A percentile compares a stretch with the other conserved stretches of the same genome.
Conservation (phyloP, 2,888 invertebrate species). For the Phortica magna region DNA sequence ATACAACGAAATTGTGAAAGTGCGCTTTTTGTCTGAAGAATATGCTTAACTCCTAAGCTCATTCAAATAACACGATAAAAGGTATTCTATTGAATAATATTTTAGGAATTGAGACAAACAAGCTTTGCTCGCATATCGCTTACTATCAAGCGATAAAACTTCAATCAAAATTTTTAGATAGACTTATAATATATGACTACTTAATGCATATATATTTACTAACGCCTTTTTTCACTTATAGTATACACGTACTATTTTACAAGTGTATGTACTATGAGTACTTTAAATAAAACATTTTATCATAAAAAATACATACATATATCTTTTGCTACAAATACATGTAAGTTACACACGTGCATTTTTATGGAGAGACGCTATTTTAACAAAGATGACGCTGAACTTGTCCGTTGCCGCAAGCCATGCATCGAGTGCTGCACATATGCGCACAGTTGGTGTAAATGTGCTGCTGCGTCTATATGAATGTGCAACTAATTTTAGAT, state of each 20-base stretch:
- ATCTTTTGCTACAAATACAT: no score
- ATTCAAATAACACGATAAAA: no score
- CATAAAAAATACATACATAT: background rate
- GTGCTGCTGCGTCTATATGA: conserved; percentile 5
- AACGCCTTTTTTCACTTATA: no score
- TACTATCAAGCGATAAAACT: background rate
- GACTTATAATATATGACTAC: no score
- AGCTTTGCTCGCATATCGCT: no score
- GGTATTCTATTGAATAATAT: no score
- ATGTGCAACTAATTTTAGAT: conserved; percentile 4
- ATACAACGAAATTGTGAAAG: no score
- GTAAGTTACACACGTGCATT: background rate
- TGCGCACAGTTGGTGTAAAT: background rate
- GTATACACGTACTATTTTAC: no score
- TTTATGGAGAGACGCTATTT: background rate
- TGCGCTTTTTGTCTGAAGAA: no score
- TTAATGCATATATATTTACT: no score
- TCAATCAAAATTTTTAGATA: conserved; percentile 11
- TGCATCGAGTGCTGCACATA: background rate
- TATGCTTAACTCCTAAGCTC: no score
- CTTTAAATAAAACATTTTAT: conserved; percentile 18
- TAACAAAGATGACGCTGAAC: background rate
- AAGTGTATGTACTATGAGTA: conserved; percentile 6
- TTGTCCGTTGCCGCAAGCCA: background rate
- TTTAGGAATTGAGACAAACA: no score